Percentiles rank a stretch among this genome's conserved stretches.
Evolutionary conservation across 2,888 invertebrate species (phyloP).

Genomic region (Drosophila limbata): DNA sequence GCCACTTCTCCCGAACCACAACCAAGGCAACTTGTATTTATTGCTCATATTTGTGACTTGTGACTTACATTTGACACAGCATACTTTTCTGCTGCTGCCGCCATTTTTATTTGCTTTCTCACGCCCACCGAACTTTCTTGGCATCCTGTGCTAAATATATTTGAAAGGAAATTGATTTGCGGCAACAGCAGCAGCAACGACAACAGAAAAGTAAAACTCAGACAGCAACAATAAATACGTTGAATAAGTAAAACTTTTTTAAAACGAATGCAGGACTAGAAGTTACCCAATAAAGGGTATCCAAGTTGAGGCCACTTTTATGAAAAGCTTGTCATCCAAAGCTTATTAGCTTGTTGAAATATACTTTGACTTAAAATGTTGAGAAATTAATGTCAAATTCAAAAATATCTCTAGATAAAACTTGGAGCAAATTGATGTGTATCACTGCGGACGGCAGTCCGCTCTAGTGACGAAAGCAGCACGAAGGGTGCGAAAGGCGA

Average conservation of each 20-base stretch:
- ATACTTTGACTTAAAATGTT: too few relatives aligned
- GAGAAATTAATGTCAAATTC: too few relatives aligned
- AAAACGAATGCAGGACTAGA: constrained; percentile 4
- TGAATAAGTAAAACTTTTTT: neutral
- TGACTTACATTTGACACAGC: constrained; percentile 32
- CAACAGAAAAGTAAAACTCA: constrained; percentile 31
- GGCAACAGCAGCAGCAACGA: constrained; percentile 37
- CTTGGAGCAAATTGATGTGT: too few relatives aligned
- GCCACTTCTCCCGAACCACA: constrained; percentile 20
- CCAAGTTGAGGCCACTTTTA: too few relatives aligned
- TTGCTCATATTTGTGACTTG: constrained; percentile 56
- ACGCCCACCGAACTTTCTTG: constrained; percentile 15
- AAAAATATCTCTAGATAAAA: too few relatives aligned
- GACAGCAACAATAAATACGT: constrained; percentile 24
- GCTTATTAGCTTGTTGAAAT: too few relatives aligned
- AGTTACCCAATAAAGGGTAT: neutral
- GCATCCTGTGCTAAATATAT: constrained; percentile 74
- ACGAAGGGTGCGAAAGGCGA: too few relatives aligned
- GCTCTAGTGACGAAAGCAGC: too few relatives aligned
- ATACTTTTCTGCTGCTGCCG: constrained; percentile 25
- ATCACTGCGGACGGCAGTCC: too few relatives aligned
- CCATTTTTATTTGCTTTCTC: constrained; percentile 27
- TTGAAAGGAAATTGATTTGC: constrained; percentile 77
- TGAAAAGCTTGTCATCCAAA: too few relatives aligned
- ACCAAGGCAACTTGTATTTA: constrained; percentile 42